Evolutionary conservation across 2,797 vertebrate species (phyloP), one percentile per base, ranked within the genome.

Genomic region (Botia almorhae): DNA sequence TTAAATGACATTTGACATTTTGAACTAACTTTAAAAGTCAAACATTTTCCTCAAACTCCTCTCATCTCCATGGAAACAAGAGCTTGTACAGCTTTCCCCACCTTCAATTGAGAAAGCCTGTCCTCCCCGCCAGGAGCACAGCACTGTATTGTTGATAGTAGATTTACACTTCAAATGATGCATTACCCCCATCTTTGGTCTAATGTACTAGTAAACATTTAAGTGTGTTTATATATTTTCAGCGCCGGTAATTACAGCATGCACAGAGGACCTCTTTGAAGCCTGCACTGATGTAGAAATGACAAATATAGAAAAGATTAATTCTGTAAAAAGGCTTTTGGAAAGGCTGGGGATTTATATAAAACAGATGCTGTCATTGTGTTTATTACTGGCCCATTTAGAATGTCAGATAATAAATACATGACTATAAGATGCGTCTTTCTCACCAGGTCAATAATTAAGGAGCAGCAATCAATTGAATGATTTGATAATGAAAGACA

Each of bases 51-150:
- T 73, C 23, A n/a, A 80, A 74, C 74, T 81, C 60, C 39, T 50
- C 69, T 74, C 50, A 76, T 85, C 84, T 69, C 82, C 84, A 82
- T 85, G 84, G 82, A 83, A 85, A 85, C 84, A 85, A 81, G 67
- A 65, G 71, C 79, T 76, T 14, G 70, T n/a, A 58, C 39, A 13
- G 33, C 13, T 36, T 76, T 78, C 67, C 60, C 55, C 58, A 58
- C 43, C 23, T 81, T 83, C 53, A 64, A 61, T 79, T 46, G 48
- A 81, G 67, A 81, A 83, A 83, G 33, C 71, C 68, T 81, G 56
- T 81, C 82, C 46, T 74, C 43, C 29, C 69, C 74, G 64, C 68
- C 76, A 76, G 58, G 61, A 83, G 72, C 55, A 53, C 74, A 69
- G 26, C 8, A 21, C n/a, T 55, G 43, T 61, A 39, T 72, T 80